Percentiles rank a stretch among this genome's conserved stretches.
These are phyloP conservation scores for Torymus aiolomorphi DNA, from an alignment of 2,888 invertebrate genomes.

Conservation along the genomic window DNA sequence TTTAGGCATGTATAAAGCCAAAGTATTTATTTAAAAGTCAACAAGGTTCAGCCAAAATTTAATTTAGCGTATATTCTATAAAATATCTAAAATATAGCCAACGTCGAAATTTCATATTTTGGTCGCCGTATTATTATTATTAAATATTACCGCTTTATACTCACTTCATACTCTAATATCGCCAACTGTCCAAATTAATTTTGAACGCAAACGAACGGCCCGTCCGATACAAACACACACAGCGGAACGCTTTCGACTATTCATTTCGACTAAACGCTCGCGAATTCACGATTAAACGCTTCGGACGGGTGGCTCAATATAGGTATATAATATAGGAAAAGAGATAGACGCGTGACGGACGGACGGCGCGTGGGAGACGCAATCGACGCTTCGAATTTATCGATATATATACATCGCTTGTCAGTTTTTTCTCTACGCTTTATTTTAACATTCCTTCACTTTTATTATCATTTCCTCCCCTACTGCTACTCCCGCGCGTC, in stretches of 20 bases:
- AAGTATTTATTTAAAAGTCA: no score
- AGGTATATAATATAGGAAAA: not conserved
- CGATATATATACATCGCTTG: slow-evolving; percentile 41
- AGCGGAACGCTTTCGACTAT: no score
- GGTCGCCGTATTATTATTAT: no score
- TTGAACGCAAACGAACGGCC: not conserved
- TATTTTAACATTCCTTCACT: not conserved
- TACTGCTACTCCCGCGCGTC: not conserved
- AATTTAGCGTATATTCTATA: no score
- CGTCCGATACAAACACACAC: not conserved
- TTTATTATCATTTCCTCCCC: not conserved
- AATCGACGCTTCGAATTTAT: slow-evolving; percentile 45
- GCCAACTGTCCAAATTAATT: not conserved
- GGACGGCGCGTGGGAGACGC: slow-evolving; percentile 11
- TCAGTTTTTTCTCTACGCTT: slow-evolving; percentile 22
- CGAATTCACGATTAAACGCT: not conserved
- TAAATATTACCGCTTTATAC: no score
- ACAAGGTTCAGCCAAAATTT: no score
- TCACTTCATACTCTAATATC: not conserved
- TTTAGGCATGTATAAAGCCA: no score
- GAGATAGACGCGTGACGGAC: slow-evolving; percentile 12
- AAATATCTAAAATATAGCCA: no score
- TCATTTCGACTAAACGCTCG: no score
- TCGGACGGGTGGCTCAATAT: not conserved
- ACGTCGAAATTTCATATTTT: no score